Conservation (phyloP, 2,797 vertebrate species). For the Tapera naevia region DNA sequence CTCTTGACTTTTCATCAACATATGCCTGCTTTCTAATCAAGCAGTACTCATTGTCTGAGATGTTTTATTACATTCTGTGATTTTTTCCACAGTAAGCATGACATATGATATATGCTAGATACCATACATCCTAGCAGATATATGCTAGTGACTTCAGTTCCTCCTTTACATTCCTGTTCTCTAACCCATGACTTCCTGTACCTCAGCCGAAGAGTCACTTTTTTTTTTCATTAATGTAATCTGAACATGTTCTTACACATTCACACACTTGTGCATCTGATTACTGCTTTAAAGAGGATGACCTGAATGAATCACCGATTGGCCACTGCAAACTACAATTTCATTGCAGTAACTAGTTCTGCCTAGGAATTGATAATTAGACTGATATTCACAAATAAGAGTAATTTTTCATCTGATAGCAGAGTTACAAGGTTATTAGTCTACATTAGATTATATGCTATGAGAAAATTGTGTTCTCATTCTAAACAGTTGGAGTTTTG, state of each 20-base stretch:
- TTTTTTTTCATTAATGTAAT: rapidly evolving
- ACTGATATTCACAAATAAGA: neutral
- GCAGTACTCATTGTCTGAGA: neutral
- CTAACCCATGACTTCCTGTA: neutral
- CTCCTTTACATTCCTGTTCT: neutral
- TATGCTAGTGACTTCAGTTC: neutral
- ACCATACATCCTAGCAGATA: too few relatives aligned
- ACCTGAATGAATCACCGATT: neutral
- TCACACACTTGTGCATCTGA: neutral
- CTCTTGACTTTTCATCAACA: neutral
- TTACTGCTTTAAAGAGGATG: neutral
- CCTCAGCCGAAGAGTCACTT: neutral
- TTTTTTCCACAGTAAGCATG: neutral
- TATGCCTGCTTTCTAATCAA: neutral
- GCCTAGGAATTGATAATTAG: neutral
- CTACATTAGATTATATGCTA: neutral
- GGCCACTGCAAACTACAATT: neutral
- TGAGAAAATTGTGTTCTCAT: neutral
- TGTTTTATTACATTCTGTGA: neutral
- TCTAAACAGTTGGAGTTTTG: neutral
- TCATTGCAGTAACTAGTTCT: neutral
- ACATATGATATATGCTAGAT: rapidly evolving
- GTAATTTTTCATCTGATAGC: neutral
- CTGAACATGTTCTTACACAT: neutral
- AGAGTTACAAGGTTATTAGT: neutral